Evolutionary conservation across 2,113 vertebrate species (phyloP).

Genomic region (Oryzias curvinotus): DNA sequence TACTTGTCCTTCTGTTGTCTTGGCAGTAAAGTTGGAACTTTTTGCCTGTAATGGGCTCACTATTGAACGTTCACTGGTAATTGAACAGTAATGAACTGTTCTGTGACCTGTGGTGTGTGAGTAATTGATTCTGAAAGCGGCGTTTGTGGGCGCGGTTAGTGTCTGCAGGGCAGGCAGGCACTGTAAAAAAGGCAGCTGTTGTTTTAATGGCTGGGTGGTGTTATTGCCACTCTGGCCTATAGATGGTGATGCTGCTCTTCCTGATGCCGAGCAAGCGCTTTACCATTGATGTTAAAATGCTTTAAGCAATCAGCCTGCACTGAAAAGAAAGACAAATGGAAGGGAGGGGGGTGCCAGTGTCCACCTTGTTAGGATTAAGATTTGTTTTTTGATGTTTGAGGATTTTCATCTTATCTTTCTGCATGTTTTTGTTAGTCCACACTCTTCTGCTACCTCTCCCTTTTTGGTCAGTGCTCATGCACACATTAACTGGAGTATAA

Average conservation of each 20-base stretch:
- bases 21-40: constrained; percentile 49
- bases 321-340: constrained; percentile 25
- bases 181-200: constrained; percentile 54
- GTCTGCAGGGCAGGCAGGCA: constrained; percentile 39
- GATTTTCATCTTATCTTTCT: constrained; percentile 31
- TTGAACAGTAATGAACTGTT: constrained; percentile 73
- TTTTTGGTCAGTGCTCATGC: too few relatives aligned
- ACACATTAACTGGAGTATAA: too few relatives aligned
- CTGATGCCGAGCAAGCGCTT: not conserved
- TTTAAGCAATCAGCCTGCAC: constrained; percentile 14
- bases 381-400: constrained; percentile 36
- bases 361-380: constrained; percentile 21
- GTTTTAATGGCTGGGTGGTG: constrained; percentile 17
- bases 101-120: constrained; percentile 68
- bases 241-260: constrained; percentile 72
- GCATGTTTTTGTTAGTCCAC: constrained; percentile 6
- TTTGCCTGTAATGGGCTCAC: constrained; percentile 55
- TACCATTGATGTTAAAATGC: not conserved
- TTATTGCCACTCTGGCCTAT: constrained; percentile 31
- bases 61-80: constrained; percentile 67
- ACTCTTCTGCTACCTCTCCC: constrained; percentile 11
- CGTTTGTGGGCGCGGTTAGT: constrained; percentile 57
- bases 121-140: constrained; percentile 71
- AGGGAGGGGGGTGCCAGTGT: constrained; percentile 32
- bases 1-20: constrained; percentile 43